Base-by-base conservation (phyloP, 1,140 invertebrate genomes). In the Zaprionus taronus region DNA sequence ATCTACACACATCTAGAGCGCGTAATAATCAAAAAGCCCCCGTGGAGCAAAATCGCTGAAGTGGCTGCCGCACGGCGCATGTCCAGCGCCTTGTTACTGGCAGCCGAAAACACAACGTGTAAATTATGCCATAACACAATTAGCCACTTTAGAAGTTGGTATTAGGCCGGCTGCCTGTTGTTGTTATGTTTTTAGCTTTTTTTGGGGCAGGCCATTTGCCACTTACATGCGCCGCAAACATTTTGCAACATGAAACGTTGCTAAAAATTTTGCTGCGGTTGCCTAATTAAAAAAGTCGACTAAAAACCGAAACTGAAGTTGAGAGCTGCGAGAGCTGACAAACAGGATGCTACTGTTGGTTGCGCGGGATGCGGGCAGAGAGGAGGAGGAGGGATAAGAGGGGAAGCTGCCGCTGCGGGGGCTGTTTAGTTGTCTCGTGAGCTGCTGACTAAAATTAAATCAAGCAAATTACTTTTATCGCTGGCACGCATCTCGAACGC, bases 381-480 rank as follows among this genome's bases (percentile, higher is more conserved):
- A 22, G 41, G 22, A 3, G 41, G 22, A 3, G 15, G 9, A 47
- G 0, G 63, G 24, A 5, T 26, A 9, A 22, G 28, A 31, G 28
- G 28, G 1, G 26, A 28, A 31, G 38, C 55, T 20, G n/a, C 9
- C 34, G 69, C 73, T 76, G 73, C 73, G 73, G 77, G 77, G 77
- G 73, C 57, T 77, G 77, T 77, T 72, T 73, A 72, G 73, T 69
- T 82, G 78, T 82, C 80, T 80, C 77, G 83, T 77, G 80, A 84
- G 84, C 84, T 81, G 85, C 81, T 87, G 85, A 85, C 86, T 90
- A 90, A 90, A 90, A 90, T 90, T 90, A 90, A 90, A 90, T 90
- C 85, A 90, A 90, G 85, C 85, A 90, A 90, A 90, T 90, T 90
- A 90, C 85, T 90, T 90, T 90, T 90, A 90, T 90, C 85, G 83